These are phyloP conservation scores for Mnemiopsis leidyi DNA, from an alignment of 37 sponge, comb jelly and placozoan genomes.

Conservation along the genomic window DNA sequence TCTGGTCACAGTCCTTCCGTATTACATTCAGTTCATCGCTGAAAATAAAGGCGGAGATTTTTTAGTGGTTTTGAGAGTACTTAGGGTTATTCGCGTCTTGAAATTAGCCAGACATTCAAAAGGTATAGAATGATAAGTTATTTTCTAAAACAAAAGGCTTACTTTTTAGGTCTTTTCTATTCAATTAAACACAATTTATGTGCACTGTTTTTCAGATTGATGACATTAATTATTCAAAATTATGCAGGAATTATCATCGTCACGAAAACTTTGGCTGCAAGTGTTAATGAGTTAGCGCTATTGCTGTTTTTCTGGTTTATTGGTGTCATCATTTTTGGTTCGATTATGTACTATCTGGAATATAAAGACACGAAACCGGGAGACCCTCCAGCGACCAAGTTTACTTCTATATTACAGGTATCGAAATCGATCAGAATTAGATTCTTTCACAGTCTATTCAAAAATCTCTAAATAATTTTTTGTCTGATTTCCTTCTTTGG, in stretches of 20 bases:
- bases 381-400: not conserved
- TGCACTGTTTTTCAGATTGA: no score
- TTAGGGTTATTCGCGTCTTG: conserved; percentile 20
- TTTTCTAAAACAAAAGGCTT: no score
- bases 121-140: not conserved
- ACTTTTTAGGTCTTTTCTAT: no score
- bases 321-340: conserved; percentile 53
- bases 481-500: no score
- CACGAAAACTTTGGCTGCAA: conserved; percentile 49
- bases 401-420: conserved; percentile 45
- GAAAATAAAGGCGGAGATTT: conserved; percentile 13
- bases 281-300: conserved; percentile 53
- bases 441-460: no score
- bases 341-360: conserved; percentile 58
- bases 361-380: not conserved
- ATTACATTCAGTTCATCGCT: conserved; percentile 35
- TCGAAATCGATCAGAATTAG: no score
- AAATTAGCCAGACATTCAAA: conserved; percentile 39
- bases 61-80: conserved; percentile 29
- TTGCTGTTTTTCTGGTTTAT: conserved; percentile 62
- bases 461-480: no score
- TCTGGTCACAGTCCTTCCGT: conserved; percentile 36
- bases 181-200: no score
- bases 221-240: no score
- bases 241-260: not conserved